Evolutionary conservation across 2,888 invertebrate genomes (phyloP), one percentile per base, ranked within the genome.

Genomic region (Cheilosia urbana): DNA sequence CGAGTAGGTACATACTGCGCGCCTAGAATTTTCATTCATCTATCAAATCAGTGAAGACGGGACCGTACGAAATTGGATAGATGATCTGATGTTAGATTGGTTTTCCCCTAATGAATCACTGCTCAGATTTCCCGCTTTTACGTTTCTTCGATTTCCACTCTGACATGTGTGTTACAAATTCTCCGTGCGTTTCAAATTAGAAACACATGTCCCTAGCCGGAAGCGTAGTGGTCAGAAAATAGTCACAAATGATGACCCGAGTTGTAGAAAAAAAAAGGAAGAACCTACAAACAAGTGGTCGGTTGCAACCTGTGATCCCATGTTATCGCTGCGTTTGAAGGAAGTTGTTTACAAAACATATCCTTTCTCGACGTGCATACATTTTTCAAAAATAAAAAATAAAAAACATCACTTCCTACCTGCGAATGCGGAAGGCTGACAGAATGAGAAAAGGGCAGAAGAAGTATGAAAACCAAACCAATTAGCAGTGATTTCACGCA

Each of bases 111-210:
- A 85, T 84, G 79, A 75, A 76, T 75, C 75, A 53, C 27, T 66
- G 21, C 49, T 85, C 71, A 45, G 57, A 77, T 85, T 85, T 63
- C 85, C 73, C 69, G 75, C 63, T 49, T 49, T 66, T 37, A 6
- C 21, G 11, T 19, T 55, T 19, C 45, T 17, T 40, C 9, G 9
- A 13, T 47, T 49, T 34, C 40, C 11, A 13, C 66, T 45, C 62
- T 37, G 72, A 77, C 85, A 85, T 85, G 72, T 85, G 85, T 85
- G 85, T 81, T 85, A 85, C 85, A 85, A 85, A 85, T 85, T 85
- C 72, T 71, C 81, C 68, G 76, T 85, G 81, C 81, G 76, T 85
- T 81, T 81, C 72, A 81, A 81, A 85, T 85, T 85, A 73, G 77
- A 81, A 81, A 85, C 85, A 81, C 85, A 85, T 85, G 85, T 81